Base-by-base conservation (phyloP, 1,140 invertebrate genomes). In the Magallana ariakensis region DNA sequence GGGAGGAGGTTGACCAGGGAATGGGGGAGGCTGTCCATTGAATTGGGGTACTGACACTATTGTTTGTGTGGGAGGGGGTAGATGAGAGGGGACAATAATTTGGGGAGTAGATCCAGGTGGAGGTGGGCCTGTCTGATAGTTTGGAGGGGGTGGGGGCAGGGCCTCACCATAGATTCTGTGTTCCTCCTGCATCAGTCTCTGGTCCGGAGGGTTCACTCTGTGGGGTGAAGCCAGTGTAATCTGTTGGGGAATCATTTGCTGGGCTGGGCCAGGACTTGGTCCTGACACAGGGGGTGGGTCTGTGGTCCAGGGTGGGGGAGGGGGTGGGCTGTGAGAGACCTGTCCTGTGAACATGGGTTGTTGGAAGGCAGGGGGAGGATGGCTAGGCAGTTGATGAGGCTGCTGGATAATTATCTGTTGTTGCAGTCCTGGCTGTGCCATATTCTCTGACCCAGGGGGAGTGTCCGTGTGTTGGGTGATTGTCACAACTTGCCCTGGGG, bases 1-100 rank as follows among this genome's bases (percentile, higher is more conserved):
- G 3, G 88, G 85, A 15, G 90, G 90, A 7, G 89, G 87, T 60
- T 86, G 83, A 1, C 88, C 90, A 82, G 86, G 56, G 11, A 90
- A 55, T 22, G 80, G 84, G 26, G 75, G 81, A 9, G 89, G 86
- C n/a, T 90, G 88, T 26, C 75, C 87, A 16, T 57, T 46, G 0
- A 82, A 80, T 56, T 85, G 75, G 53, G 60, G 80, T 11, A 57
- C 70, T 16, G 66, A 60, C 46, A 75, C 46, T 33, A 80, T 84
- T 70, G 84, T 85, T 55, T 85, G 84, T 46, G 84, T 58, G 15
- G 84, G 56, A 54, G 84, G 87, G 15, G 80, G 84, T 58, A 66
- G 80, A 60, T 85, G 86, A 55, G 88, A 60, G 70, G 82, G 53
- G 53, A 55, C 15, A 46, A 84, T 55, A n/a, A 56, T 10, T n/a